Evolutionary conservation across 2,113 vertebrate genomes (phyloP).

Genomic region (Lanius ludovicianus): DNA sequence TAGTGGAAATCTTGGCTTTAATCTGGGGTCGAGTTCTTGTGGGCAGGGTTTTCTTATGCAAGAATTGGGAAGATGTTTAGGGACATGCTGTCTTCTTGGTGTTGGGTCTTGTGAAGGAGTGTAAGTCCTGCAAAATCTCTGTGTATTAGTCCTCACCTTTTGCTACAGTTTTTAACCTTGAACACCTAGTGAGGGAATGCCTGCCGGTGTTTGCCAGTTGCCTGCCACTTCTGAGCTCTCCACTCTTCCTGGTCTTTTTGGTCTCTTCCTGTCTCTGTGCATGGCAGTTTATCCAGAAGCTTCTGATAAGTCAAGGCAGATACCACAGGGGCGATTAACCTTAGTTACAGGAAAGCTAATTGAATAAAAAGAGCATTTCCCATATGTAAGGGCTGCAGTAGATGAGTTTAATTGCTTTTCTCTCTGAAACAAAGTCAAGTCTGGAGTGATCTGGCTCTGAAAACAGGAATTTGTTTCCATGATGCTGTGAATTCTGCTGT

Average conservation of each 20-base stretch:
- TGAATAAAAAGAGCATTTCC: conserved; percentile 30
- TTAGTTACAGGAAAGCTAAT: conserved; percentile 23
- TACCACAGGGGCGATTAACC: neutral
- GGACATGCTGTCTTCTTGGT: neutral
- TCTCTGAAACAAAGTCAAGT: neutral
- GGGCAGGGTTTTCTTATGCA: neutral
- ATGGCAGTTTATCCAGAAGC: neutral
- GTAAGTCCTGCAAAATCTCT: neutral
- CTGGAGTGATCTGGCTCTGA: neutral
- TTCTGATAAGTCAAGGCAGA: conserved; percentile 8
- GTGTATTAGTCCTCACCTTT: neutral
- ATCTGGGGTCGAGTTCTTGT: neutral
- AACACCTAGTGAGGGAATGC: neutral
- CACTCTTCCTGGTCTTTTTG: neutral
- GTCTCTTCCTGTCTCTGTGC: neutral
- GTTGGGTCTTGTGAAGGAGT: neutral
- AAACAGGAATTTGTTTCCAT: neutral
- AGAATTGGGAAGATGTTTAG: neutral
- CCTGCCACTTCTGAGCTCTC: neutral
- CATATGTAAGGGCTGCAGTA: neutral
- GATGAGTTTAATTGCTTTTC: neutral
- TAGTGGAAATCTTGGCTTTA: neutral
- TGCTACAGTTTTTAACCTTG: neutral
- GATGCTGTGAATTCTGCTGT: neutral
- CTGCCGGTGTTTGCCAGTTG: neutral